A percentile compares a stretch with the other conserved stretches of the same genome.
phyloP scores from a whole-genome alignment of 1,140 invertebrate species.

The Drosophila sucinea region DNA sequence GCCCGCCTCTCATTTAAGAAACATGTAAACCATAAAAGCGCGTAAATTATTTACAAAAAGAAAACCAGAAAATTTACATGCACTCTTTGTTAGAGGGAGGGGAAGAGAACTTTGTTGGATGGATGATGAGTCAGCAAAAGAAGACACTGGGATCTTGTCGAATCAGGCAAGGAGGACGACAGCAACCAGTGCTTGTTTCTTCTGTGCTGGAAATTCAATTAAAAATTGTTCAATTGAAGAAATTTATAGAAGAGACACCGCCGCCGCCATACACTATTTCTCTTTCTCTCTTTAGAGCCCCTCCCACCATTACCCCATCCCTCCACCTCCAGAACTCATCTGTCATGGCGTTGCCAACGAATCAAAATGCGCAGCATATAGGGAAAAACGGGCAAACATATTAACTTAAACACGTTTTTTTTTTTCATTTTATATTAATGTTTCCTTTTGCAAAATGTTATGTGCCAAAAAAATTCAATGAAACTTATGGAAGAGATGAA shows the following conservation, averaged over 20 bases:
- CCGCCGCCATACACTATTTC: not conserved
- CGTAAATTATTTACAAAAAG: constrained; percentile 27
- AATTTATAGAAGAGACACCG: not conserved
- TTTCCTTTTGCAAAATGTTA: not conserved
- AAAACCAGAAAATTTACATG: not conserved
- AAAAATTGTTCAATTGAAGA: constrained; percentile 41
- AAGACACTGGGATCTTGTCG: not conserved
- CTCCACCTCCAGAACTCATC: constrained; percentile 2
- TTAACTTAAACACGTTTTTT: not conserved
- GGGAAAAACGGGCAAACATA: constrained; percentile 2
- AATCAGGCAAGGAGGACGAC: no score
- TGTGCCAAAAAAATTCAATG: constrained; percentile 20
- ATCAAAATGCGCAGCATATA: constrained; percentile 41
- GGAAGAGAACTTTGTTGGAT: not conserved
- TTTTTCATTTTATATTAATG: not conserved
- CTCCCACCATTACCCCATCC: not conserved
- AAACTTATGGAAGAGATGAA: constrained; percentile 42
- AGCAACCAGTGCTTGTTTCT: constrained; percentile 17
- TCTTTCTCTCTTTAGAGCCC: constrained; percentile 1
- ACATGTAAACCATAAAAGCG: constrained; percentile 28
- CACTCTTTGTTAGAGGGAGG: not conserved
- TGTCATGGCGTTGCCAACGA: constrained; percentile 40
- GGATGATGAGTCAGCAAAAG: constrained; percentile 46
- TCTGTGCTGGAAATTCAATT: constrained; percentile 32
- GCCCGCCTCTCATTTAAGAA: constrained; percentile 19